Evolutionary conservation across 1,140 invertebrate species (phyloP), one percentile per base, ranked within the genome.

Genomic region (Olivierus martensii): DNA sequence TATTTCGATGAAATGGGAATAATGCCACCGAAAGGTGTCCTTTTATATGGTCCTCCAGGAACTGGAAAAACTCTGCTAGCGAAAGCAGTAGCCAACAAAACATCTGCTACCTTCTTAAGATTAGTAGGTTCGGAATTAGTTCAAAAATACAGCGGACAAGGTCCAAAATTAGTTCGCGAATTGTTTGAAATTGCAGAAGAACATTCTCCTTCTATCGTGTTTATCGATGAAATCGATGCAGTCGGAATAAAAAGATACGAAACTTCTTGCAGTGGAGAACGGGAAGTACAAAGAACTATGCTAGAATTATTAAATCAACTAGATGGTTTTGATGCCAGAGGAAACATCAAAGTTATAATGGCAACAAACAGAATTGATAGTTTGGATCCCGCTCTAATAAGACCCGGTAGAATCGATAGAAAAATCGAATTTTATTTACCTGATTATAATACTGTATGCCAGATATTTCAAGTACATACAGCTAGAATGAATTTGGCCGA

Each of bases 1-100:
- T 99, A 99, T 71, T 99, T 99, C 68, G 94, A 99, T 71, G 95
- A 99, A 73, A 99, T 99, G 94, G 95, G 95, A 56, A 99, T 99
- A 53, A 94, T 94, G 67, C 94, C 95, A 18, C 95, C 95, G 0
- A 99, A 99, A 69, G 95, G 95, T 59, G 95, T 99, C 7, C 98
- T 99, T 28, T 28, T 28, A 9, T 34, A 51, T 35, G 70, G 70
- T 36, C 63, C 67, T 7, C 62, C 62, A 59, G 70, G 69, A 28
- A 42, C 41, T 6, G 41, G 94, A 0, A 99, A 99, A 73, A 99
- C 96, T 1, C 73, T 99, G 12, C 69, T 99, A 19, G 96, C 96
- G 4, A 99, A 99, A 73, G 96, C 96, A 43, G 96, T 99, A 0
- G 96, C 96, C 17, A 99, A 99, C 75, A 95, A 99, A 70, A 99